Evolutionary conservation across 2,113 vertebrate genomes (phyloP), one percentile per base, ranked within the genome.

Genomic region (Argyrosomus japonicus): DNA sequence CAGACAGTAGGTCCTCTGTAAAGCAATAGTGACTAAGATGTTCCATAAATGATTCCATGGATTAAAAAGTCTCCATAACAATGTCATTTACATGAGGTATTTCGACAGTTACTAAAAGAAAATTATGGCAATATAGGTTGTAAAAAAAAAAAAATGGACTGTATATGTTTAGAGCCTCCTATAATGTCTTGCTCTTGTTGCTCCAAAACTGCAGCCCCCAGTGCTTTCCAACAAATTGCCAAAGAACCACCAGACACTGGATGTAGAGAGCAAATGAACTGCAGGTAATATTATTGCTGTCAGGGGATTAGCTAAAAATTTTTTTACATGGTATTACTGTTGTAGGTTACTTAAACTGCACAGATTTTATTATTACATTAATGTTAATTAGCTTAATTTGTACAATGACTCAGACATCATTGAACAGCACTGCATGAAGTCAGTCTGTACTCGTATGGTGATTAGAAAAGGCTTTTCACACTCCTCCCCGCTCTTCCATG

Each of bases 1-100:
- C 50, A 70, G 57, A 19, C 58, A 68, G 32, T 13, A 67, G 54
- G 23, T 68, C 0, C 43, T 68, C 53, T 64, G 21, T 32, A 69
- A 36, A 62, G 69, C 60, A 77, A 75, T 64, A 77, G 17, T 60
- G 68, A 74, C 69, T 88, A 69, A 80, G 27, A n/a, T 62, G 11
- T 61, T 68, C 53, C 0, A n/a, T 5, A 21, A 65, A 48, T 13
- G 10, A 47, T 65, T 75, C 21, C 47, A 27, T 25, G 56, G 21
- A 69, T 2, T 83, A 17, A 70, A 13, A 25, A 50, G 15, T 70
- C 50, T 73, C n/a, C 4, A 12, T 61, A 57, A 67, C 19, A 13
- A 6, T 77, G 3, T 65, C 6, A 68, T 50, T 82, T 56, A 61
- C n/a, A 40, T 8, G 9, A 47, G 63, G 3, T 64, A 21, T 18